phyloP scores from a whole-genome alignment of 2,113 vertebrate species.

The Pterocles gutturalis region DNA sequence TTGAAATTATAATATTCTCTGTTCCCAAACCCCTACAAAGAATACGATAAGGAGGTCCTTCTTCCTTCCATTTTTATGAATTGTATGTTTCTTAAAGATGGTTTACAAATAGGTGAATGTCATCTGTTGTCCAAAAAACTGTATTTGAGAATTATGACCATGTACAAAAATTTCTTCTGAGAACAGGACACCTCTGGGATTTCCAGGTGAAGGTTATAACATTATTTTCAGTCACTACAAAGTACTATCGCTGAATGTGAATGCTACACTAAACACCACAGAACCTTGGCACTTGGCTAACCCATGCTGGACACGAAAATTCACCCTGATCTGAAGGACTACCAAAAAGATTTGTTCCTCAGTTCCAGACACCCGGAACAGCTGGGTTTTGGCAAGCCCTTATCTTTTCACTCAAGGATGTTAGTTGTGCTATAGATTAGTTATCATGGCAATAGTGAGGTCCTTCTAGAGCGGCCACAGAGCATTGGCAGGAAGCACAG shows the following conservation, averaged over 20 bases:
- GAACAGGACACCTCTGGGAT: background rate
- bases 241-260: background rate
- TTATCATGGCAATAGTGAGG: background rate
- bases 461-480: background rate
- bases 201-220: background rate
- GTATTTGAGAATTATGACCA: background rate
- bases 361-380: background rate
- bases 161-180: background rate
- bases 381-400: conserved; percentile 27
- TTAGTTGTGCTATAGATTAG: background rate
- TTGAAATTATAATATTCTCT: background rate
- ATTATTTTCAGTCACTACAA: background rate
- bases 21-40: background rate
- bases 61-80: background rate
- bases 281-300: background rate
- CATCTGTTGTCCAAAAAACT: background rate
- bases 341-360: background rate
- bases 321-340: background rate
- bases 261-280: background rate
- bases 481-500: conserved; percentile 55
- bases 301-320: background rate
- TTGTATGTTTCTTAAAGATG: background rate
- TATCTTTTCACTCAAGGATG: conserved; percentile 1
- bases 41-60: background rate
- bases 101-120: background rate